Conservation (phyloP, 2,888 invertebrate species). For the Stramonita haemastoma region DNA sequence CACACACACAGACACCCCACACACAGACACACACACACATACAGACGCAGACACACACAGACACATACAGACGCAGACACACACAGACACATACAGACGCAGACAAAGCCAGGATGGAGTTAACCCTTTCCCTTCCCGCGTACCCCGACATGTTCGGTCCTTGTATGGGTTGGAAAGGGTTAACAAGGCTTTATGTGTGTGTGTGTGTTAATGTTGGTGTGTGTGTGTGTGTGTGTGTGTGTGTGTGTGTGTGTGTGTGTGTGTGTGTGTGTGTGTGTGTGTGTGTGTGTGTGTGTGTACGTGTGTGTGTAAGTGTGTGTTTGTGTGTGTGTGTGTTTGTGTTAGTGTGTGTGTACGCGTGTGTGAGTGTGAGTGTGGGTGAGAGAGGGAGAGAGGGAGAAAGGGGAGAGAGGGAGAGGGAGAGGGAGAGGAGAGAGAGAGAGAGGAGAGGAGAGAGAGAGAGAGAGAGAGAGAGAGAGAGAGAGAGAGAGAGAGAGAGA, state of each 20-base stretch:
- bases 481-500: too few relatives aligned
- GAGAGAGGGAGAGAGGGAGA: neutral
- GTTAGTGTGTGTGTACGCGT: neutral
- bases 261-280: neutral
- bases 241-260: slow-evolving; percentile 11
- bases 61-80: too few relatives aligned
- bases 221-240: slow-evolving; percentile 13
- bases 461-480: neutral
- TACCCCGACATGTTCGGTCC: too few relatives aligned
- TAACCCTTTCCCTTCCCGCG: too few relatives aligned
- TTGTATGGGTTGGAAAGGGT: too few relatives aligned
- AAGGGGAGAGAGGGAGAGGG: neutral
- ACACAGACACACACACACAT: too few relatives aligned
- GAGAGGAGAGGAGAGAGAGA: neutral
- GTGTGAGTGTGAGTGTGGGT: neutral
- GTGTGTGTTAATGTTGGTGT: neutral
- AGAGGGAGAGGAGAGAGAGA: neutral
- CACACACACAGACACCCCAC: too few relatives aligned
- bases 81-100: neutral
- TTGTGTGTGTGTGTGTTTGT: neutral
- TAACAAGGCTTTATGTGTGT: neutral
- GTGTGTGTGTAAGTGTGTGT: neutral
- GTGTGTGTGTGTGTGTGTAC: neutral
- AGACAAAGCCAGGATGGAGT: too few relatives aligned
- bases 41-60: too few relatives aligned